Base-by-base conservation (phyloP, 2,797 vertebrate genomes). In the Ptychadena robeensis region DNA sequence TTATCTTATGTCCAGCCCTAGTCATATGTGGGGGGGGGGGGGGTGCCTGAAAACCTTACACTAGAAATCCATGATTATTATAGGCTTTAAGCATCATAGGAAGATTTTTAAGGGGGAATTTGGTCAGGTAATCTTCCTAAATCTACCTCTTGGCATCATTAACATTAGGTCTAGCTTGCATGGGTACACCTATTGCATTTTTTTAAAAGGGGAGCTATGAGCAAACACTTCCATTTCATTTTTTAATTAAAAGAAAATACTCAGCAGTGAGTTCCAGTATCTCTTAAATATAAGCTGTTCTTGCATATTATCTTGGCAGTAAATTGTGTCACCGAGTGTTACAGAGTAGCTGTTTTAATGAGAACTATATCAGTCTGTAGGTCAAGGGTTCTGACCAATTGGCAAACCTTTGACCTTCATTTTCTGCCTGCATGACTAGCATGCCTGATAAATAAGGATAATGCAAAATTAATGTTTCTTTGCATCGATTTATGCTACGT, bases 391-490 rank as follows among this genome's bases (percentile, higher is more conserved):
- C 91, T 89, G 95, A 96, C 95, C 96, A 91, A 92, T 93, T 95
- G 89, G 86, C 88, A 89, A 94, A 96, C 96, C 96, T 97, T 93
- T 98, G 96, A 97, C 96, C 94, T 95, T 92, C 92, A 92, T 93
- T 94, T 93, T 91, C 90, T 89, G 85, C 87, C 82, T 88, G 91
- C 89, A 91, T 92, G 92, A 92, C 92, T 93, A 93, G 89, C 94
- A 95, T 92, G 94, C 92, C 93, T 95, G 94, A 96, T 91, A 92
- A 96, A 95, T 94, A 95, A 95, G 96, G 95, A 96, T 97, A 96
- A 98, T 98, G 95, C 93, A 95, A 96, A 96, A 97, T 98, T 97
- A 96, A 98, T 98, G 96, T 94, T 95, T 93, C 94, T 96, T 94
- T 93, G 89, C 92, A 99, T 99, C 92, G 96, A 99, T 97, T 95